phyloP scores from a whole-genome alignment of 2,113 vertebrate genomes.

The Epinephelus moara region DNA sequence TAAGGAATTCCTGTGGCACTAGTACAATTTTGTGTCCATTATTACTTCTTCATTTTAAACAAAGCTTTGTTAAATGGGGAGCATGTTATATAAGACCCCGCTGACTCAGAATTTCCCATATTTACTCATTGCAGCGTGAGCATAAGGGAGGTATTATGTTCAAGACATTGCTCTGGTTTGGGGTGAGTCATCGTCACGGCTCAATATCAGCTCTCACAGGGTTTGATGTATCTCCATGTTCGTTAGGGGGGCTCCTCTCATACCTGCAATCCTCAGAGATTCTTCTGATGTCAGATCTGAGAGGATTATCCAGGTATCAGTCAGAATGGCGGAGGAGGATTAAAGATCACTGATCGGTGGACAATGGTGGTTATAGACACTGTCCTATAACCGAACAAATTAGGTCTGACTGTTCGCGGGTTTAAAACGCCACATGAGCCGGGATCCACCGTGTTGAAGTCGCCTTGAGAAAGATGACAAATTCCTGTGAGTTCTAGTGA shows the following conservation, averaged over 20 bases:
- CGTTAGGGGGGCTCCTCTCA: constrained; percentile 26
- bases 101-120: constrained; percentile 65
- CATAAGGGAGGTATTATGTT: constrained; percentile 54
- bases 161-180: constrained; percentile 38
- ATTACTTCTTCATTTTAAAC: constrained; percentile 31
- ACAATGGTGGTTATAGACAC: not conserved
- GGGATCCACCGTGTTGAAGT: constrained; percentile 11
- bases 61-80: constrained; percentile 39
- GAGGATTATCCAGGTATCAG: constrained; percentile 62
- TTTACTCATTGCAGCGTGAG: constrained; percentile 64
- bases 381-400: not conserved
- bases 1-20: constrained; percentile 21
- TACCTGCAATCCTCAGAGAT: constrained; percentile 55
- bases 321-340: not conserved
- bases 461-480: not conserved
- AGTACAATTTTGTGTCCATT: constrained; percentile 28
- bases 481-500: constrained; percentile 3
- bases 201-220: constrained; percentile 51
- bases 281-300: constrained; percentile 52
- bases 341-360: constrained; percentile 11
- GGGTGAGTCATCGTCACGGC: constrained; percentile 63
- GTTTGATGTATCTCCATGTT: constrained; percentile 39
- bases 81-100: constrained; percentile 44
- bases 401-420: not conserved
- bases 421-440: not conserved